A percentile compares a stretch with the other conserved stretches of the same genome.
phyloP scores from a whole-genome alignment of 2,113 vertebrate species.

The Tragelaphus scriptus region DNA sequence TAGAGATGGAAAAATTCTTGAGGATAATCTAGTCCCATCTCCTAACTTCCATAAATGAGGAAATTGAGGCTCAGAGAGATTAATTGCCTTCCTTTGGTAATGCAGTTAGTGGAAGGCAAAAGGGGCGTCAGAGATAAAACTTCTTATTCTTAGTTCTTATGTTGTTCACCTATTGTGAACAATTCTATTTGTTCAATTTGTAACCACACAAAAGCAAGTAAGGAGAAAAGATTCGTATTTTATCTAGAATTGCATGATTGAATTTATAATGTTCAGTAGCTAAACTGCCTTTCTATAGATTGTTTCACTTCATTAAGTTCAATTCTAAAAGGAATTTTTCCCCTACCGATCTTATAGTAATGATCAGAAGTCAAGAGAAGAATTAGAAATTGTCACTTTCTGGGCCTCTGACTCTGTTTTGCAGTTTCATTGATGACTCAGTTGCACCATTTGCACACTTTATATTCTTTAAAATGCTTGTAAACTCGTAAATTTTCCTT shows the following conservation, averaged over 20 bases:
- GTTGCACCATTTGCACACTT: neutral
- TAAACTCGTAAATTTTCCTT: slow-evolving; percentile 1
- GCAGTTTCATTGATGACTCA: neutral
- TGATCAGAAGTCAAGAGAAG: neutral
- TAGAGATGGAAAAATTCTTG: neutral
- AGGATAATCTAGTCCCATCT: neutral
- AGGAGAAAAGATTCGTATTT: neutral
- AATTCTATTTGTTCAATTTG: neutral
- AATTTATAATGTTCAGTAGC: neutral
- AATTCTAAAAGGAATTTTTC: neutral
- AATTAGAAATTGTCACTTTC: neutral
- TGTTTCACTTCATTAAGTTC: slow-evolving; percentile 27
- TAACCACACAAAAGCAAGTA: neutral
- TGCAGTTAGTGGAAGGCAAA: neutral
- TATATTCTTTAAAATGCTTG: neutral
- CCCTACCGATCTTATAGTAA: neutral
- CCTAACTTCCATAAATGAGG: neutral
- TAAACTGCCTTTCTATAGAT: slow-evolving; percentile 11
- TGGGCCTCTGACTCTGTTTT: neutral
- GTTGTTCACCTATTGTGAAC: neutral
- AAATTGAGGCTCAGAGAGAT: neutral
- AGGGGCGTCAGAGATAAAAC: neutral
- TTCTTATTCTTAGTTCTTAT: neutral
- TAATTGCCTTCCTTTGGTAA: neutral
- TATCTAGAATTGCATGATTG: neutral